Base-by-base conservation (phyloP, 64 coral and sea anemone species). In the Actinia equina region DNA sequence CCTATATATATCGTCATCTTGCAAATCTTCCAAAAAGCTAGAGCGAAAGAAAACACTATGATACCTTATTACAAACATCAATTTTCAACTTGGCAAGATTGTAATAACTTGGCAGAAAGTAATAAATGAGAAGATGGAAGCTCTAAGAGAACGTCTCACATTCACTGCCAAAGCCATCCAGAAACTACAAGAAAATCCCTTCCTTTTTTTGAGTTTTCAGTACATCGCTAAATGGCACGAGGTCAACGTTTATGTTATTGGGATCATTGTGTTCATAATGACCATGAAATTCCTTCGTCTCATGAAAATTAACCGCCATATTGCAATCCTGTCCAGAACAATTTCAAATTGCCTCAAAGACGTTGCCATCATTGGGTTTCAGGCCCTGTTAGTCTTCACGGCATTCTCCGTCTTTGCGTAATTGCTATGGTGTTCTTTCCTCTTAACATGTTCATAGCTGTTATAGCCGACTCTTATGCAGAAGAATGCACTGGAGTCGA, bases 401-500 rank as follows among this genome's bases (percentile, higher is more conserved):
- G 88, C 93, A 12, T 94, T 94, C 43, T 87, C 86, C 23, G 79
- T 94, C 18, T 87, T 77, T 77, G 93, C 59, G 55, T 91, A 26
- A 23, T 94, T 18, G 71, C 88, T 3, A 94, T 94, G 85, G 87
- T 91, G 59, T 94, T 94, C 45, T 94, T 91, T 53, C 54, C 91
- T 77, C 53, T 94, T 1, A 94, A 94, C 43, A 94, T 94, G 93
- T 91, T 94, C 59, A 65, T 89, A 18, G 93, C 93, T 14, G 82
- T 94, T 9, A 84, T 94, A 1, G 91, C 76, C n/a, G 93, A 94
- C 52, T 77, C 88, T 2, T 94, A 94, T 49, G 86, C 62, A 52
- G 93, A 94, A 6, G 80, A 88, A n/a, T 78, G 43, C 43, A 67
- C 80, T 51, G 89, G 88, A 83, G 83, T 80, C 26, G 81, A 64